phyloP scores from a whole-genome alignment of 2,797 vertebrate genomes.

The Danio kyathit region DNA sequence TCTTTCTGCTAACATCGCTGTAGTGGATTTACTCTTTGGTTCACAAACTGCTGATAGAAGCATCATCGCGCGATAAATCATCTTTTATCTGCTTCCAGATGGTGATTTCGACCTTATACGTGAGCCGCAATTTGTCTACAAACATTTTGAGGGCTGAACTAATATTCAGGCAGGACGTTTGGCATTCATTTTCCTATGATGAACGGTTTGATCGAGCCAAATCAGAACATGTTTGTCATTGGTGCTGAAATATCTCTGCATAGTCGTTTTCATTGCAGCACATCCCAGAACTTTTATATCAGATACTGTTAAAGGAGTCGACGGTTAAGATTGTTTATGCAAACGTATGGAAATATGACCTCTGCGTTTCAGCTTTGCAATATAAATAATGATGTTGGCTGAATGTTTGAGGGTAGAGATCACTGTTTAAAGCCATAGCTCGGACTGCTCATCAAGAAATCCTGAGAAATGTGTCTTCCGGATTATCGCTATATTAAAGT shows the following conservation, averaged over 20 bases:
- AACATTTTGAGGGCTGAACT: neutral
- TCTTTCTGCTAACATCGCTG: neutral
- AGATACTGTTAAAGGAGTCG: neutral
- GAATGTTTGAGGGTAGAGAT: slow-evolving; percentile 40
- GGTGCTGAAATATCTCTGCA: neutral
- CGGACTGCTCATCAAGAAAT: neutral
- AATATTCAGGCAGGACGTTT: neutral
- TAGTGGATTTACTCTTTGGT: neutral
- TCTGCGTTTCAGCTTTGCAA: slow-evolving; percentile 27
- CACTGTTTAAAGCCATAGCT: slow-evolving; percentile 22
- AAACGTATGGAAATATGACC: neutral
- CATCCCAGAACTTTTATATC: too few relatives aligned
- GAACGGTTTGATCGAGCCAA: neutral
- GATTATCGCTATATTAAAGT: neutral
- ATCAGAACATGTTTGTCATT: neutral
- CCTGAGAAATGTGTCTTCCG: slow-evolving; percentile 36
- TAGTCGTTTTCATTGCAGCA: neutral
- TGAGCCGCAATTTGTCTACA: neutral
- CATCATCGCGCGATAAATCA: neutral
- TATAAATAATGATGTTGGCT: neutral
- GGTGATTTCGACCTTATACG: neutral
- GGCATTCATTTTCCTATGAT: neutral
- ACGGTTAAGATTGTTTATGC: neutral
- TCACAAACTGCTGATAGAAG: neutral
- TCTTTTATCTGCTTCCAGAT: neutral